Evolutionary conservation across 2,888 invertebrate genomes (phyloP).

Genomic region (Nomada ferruginata): DNA sequence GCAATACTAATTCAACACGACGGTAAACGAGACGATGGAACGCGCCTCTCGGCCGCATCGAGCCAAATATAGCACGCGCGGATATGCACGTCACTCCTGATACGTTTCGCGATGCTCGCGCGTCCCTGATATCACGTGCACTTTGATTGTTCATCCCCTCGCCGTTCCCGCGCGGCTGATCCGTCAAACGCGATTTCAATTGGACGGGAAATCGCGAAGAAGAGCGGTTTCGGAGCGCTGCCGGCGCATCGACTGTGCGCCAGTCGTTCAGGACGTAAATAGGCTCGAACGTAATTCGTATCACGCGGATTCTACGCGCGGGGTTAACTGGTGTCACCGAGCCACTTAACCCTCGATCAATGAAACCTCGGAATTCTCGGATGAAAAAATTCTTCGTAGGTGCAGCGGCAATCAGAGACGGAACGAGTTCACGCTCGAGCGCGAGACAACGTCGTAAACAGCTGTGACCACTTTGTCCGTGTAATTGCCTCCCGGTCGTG

Average conservation of each 20-base stretch:
- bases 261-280: slow-evolving; percentile 38
- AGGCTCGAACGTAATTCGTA: slow-evolving; percentile 44
- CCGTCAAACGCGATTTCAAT: not conserved
- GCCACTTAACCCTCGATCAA: slow-evolving; percentile 77
- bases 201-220: not conserved
- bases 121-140: not conserved
- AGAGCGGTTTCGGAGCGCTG: not conserved
- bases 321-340: slow-evolving; percentile 75
- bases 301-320: slow-evolving; percentile 66
- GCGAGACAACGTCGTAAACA: slow-evolving; percentile 24
- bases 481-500: slow-evolving; percentile 16
- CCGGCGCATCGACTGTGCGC: not conserved
- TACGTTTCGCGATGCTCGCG: slow-evolving; percentile 55
- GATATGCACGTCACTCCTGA: slow-evolving; percentile 67
- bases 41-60: slow-evolving; percentile 35
- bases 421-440: slow-evolving; percentile 30
- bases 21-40: slow-evolving; percentile 45
- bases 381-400: slow-evolving; percentile 60
- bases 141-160: not conserved
- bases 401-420: slow-evolving; percentile 28
- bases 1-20: slow-evolving; percentile 71
- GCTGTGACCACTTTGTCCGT: slow-evolving; percentile 23
- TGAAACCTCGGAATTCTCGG: slow-evolving; percentile 75
- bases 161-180: too few species aligned
- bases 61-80: slow-evolving; percentile 57